Evolutionary conservation across 2,888 invertebrate genomes (phyloP).

Genomic region (Leptothorax acervorum): DNA sequence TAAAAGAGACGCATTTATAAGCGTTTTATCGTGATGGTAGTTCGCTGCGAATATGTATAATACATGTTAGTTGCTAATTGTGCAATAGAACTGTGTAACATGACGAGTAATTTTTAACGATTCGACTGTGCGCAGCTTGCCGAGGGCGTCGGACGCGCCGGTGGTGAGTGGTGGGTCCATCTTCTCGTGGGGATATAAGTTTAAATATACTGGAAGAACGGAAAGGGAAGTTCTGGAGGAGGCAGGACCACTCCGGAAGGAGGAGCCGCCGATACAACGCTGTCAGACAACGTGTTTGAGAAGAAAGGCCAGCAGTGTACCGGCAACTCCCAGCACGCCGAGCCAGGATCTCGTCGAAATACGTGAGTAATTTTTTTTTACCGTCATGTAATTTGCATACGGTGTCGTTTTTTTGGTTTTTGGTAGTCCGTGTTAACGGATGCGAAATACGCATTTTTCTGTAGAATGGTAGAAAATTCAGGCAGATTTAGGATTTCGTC

Average conservation of each 20-base stretch:
- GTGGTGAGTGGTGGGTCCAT: conserved; percentile 96
- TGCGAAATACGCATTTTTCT: too few relatives aligned
- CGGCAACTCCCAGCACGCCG: conserved; percentile 95
- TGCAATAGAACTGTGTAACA: too few relatives aligned
- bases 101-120: background rate
- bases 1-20: background rate
- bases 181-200: conserved; percentile 97
- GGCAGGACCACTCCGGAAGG: conserved; percentile 87
- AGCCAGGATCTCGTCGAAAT: conserved; percentile 89
- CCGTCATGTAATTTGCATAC: conserved; percentile 2
- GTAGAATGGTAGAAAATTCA: background rate
- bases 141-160: conserved; percentile 94
- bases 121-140: conserved; percentile 88
- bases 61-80: background rate
- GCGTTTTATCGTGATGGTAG: background rate
- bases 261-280: conserved; percentile 88
- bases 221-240: conserved; percentile 96
- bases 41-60: background rate
- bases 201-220: conserved; percentile 96
- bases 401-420: background rate
- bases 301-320: conserved; percentile 94
- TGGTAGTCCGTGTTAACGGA: background rate
- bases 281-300: conserved; percentile 88
- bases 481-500: background rate
- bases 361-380: conserved; percentile 83